Base-by-base conservation (phyloP, 2,113 vertebrate genomes). In the Drymodes brunneopygia region DNA sequence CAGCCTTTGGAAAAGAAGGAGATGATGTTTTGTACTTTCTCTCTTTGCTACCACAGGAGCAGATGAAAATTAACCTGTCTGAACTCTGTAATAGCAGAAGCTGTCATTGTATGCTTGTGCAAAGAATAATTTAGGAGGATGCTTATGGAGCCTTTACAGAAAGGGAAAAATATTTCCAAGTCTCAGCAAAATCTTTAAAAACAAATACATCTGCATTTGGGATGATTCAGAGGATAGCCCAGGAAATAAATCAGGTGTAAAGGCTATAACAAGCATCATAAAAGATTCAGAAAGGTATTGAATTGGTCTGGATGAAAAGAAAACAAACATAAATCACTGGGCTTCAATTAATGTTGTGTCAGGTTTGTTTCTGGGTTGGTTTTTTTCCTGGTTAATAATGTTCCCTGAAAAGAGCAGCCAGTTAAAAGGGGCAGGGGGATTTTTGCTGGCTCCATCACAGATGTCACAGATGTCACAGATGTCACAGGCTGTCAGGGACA, bases 381-480 rank as follows among this genome's bases (percentile, higher is more conserved):
- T 87, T 77, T 85, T 81, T 90, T 78, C 72, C 69, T 15, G 15
- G 73, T 75, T 95, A 91, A 91, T 91, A 93, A 89, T 96, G 85
- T 96, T 95, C 90, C 61, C 36, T 44, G 58, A 88, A 86, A 94
- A 93, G 81, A 84, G 13, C 85, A 87, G 90, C 56, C 31, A 74
- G 93, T 95, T 86, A 84, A 91, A 79, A 67, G 92, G 91, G 96
- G 89, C 60, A 36, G n/a, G 42, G 97, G 96, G 94, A 77, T 97
- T 96, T 95, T 95, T 97, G 42, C 47, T 45, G 16, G 83, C 95
- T 83, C 44, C 65, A 81, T n/a, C n/a, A n/a, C n/a, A n/a, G n/a
- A n/a, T n/a, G 38, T 35, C 87, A 50, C 97, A 97, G 97, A 98
- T 97, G 97, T 97, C 94, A 58, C 96, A 93, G 95, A 57, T 88